Evolutionary conservation across 2,888 invertebrate genomes (phyloP), one percentile per base, ranked within the genome.

Genomic region (Phania funesta): DNA sequence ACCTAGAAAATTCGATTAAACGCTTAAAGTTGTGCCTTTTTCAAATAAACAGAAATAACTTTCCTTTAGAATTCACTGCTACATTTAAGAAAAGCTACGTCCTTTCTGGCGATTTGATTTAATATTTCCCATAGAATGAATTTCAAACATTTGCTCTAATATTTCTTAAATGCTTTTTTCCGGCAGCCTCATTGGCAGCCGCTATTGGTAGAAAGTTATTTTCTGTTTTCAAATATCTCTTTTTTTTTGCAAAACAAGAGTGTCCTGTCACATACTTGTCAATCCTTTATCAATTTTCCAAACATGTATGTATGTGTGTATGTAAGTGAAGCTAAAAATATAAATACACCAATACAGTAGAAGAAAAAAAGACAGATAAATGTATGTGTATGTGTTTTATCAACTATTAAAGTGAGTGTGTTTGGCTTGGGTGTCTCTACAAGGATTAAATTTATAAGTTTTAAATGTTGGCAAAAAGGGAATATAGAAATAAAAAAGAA

Each of bases 191-290:
- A 67, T 73, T 68, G 62, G 60, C 29, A 67, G 20, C 60, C 24
- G 50, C 67, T 41, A 20, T 62, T 54, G 65, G 24, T 48, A 71
- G 26, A 41, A 41, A 29, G 7, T 38, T 35, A n/a, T n/a, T 50
- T 78, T 46, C 26, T 16, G 38, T 44, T 18, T 52, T 50, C 7
- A 22, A 4, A 20, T 46, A 22, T 44, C 3, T 13, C 8, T 62
- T 41, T 26, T 6, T 76, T 46, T 58, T 38, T 24, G 4, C 32
- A 50, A 60, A 68, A 62, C 68, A 52, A 78, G 74, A 65, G 65
- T 70, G 68, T 74, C 74, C 70, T 82, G 82, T 82, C 82, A 82
- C 82, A 82, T 65, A 75, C 78, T 75, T 82, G 82, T 82, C 82
- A 82, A 73, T 82, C 82, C 82, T 78, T 82, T 82, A 82, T 78